Conservation (phyloP, 64 coral and sea anemone genomes). For the Montipora efflorescens region DNA sequence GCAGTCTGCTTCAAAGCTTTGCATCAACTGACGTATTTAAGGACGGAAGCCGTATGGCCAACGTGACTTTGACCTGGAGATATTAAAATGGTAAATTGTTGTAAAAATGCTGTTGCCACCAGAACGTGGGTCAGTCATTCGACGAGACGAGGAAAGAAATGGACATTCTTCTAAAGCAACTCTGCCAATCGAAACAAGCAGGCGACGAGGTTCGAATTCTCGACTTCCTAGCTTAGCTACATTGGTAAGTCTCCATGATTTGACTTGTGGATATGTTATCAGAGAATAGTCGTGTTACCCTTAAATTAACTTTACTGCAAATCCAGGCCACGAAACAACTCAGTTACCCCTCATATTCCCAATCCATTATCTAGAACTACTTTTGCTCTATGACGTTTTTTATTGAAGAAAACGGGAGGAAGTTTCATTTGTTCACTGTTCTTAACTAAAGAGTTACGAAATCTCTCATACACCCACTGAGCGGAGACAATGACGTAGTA, state of each 20-base stretch:
- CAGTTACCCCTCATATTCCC: too few relatives aligned
- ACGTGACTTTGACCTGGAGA: neutral
- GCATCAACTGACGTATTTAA: too few relatives aligned
- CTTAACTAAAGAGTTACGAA: too few relatives aligned
- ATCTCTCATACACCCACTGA: too few relatives aligned
- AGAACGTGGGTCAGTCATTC: constrained; percentile 1
- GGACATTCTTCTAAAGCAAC: neutral
- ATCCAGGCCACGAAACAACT: too few relatives aligned
- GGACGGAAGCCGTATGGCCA: neutral
- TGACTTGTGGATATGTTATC: neutral
- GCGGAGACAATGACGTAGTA: too few relatives aligned
- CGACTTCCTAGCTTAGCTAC: constrained; percentile 42
- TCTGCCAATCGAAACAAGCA: neutral
- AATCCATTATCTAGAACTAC: too few relatives aligned
- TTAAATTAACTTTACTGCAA: neutral
- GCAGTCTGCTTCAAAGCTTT: neutral
- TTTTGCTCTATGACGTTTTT: too few relatives aligned
- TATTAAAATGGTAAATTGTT: neutral
- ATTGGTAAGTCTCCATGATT: constrained; percentile 19
- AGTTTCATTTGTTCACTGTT: too few relatives aligned
- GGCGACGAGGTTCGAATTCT: constrained; percentile 28
- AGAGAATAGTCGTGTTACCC: neutral
- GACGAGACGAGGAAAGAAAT: constrained; percentile 5
- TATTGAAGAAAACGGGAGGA: too few relatives aligned
- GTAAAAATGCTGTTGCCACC: constrained; percentile 11